phyloP scores from a whole-genome alignment of 2,113 vertebrate genomes.

The Zosterops pallidus region DNA sequence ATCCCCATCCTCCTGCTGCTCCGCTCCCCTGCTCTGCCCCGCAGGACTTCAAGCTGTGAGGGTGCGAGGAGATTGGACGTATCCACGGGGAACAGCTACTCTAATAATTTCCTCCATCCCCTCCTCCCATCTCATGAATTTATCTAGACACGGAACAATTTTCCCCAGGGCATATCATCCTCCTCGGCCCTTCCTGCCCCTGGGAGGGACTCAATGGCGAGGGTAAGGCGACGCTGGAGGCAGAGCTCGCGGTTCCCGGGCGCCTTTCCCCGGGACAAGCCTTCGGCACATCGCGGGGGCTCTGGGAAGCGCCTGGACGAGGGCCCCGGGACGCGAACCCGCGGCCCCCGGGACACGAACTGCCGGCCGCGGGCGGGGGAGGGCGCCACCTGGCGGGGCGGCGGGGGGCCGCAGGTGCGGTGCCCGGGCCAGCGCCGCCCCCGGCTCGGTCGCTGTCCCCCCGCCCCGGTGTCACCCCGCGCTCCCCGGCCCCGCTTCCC shows the following conservation, averaged over 20 bases:
- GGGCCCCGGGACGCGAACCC: too few relatives aligned
- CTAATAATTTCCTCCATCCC: not conserved
- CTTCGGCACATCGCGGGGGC: not conserved
- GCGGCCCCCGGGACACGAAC: not conserved
- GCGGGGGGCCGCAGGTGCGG: too few relatives aligned
- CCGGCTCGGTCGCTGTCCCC: not conserved
- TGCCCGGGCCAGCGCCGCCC: too few relatives aligned
- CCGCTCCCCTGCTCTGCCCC: not conserved
- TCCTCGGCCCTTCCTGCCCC: not conserved
- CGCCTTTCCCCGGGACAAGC: too few relatives aligned
- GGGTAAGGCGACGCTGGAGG: not conserved
- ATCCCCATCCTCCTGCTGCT: not conserved
- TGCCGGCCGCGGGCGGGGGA: too few relatives aligned
- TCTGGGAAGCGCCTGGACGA: too few relatives aligned
- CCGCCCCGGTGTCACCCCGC: not conserved
- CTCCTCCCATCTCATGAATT: not conserved
- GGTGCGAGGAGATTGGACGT: rapidly evolving
- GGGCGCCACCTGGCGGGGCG: too few relatives aligned
- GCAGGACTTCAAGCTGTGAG: too few relatives aligned
- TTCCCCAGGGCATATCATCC: not conserved
- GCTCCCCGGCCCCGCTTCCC: not conserved
- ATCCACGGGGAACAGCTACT: rapidly evolving
- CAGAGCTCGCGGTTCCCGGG: not conserved
- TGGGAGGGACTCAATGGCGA: not conserved
- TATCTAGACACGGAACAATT: not conserved